phyloP scores from a whole-genome alignment of 2,888 invertebrate species.

The Amblyteles armatorius region DNA sequence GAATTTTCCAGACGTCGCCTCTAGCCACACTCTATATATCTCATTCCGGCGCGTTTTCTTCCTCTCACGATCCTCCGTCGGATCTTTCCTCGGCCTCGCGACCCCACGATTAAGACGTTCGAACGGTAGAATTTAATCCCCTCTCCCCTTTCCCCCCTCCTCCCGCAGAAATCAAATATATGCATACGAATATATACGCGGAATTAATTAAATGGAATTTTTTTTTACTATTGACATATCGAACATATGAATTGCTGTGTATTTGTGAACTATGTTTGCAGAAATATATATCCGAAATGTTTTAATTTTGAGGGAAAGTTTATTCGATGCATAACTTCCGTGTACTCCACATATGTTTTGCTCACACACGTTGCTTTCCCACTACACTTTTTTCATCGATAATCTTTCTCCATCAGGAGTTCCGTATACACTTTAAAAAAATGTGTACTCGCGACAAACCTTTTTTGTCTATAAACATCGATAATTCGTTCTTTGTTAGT shows the following conservation, averaged over 20 bases:
- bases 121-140: not conserved
- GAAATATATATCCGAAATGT: not conserved
- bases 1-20: slow-evolving; percentile 63
- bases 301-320: not conserved
- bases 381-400: too few relatives aligned
- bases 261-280: not conserved
- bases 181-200: not conserved
- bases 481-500: too few relatives aligned
- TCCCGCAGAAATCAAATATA: not conserved
- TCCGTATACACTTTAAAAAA: too few relatives aligned
- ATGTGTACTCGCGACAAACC: too few relatives aligned
- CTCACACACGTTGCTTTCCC: too few relatives aligned
- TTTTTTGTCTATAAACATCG: too few relatives aligned
- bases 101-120: slow-evolving; percentile 20
- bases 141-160: too few relatives aligned
- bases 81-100: not conserved
- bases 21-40: slow-evolving; percentile 14
- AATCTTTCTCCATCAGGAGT: too few relatives aligned
- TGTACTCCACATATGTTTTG: too few relatives aligned
- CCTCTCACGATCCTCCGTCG: slow-evolving; percentile 7
- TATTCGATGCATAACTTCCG: not conserved
- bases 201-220: not conserved
- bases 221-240: not conserved
- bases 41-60: slow-evolving; percentile 5
- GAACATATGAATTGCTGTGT: not conserved